Conservation (phyloP, 2,888 invertebrate species). For the Eutolmus rufibarbis region DNA sequence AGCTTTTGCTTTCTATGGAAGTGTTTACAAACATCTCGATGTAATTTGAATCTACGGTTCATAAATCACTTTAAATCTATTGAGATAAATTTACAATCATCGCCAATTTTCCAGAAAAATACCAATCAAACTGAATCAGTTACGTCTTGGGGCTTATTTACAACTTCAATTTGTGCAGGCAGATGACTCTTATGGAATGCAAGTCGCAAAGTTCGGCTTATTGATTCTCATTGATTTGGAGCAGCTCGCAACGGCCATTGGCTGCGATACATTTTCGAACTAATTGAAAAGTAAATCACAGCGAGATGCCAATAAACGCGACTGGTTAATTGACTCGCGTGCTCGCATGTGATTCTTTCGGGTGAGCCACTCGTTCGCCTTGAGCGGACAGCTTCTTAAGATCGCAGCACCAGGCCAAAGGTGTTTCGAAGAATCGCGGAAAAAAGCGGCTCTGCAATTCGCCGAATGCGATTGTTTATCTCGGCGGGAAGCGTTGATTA, state of each 20-base stretch:
- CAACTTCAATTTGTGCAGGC: not conserved
- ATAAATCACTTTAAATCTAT: not conserved
- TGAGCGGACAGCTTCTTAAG: not conserved
- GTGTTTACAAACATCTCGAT: not conserved
- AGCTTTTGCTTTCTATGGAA: not conserved
- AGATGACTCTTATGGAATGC: not conserved
- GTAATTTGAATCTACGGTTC: not conserved
- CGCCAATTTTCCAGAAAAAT: not conserved
- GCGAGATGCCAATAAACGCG: not conserved
- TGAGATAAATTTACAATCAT: not conserved
- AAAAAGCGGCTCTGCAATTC: not conserved
- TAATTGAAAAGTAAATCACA: slow-evolving; percentile 7
- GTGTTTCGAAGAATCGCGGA: not conserved
- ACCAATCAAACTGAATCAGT: not conserved
- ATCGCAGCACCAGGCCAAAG: not conserved
- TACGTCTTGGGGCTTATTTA: not conserved
- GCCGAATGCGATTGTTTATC: not conserved
- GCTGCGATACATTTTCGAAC: not conserved
- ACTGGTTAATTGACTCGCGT: not conserved
- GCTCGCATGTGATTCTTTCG: not conserved
- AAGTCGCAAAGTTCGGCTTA: not conserved
- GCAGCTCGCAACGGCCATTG: not conserved
- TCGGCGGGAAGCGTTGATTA: not conserved
- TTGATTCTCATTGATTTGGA: not conserved
- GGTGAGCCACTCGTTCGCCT: not conserved